Conservation (phyloP, 2,113 vertebrate species). For the Xenopus laevis region DNA sequence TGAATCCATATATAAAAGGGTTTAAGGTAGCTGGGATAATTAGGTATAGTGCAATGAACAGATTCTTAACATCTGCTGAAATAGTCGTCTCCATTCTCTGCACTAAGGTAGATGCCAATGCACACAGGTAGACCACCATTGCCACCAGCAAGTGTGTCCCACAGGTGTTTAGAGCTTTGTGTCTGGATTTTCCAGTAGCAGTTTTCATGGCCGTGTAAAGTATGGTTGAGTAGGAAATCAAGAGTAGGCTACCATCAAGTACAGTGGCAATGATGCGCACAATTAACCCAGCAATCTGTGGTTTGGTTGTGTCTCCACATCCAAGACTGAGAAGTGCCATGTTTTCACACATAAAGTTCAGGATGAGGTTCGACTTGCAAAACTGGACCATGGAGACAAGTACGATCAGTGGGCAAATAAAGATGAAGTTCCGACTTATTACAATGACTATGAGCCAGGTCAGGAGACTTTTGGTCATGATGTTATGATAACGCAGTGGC, state of each 20-base stretch:
- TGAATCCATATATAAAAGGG: too few relatives aligned
- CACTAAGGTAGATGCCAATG: slow-evolving; percentile 64
- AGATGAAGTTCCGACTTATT: not conserved
- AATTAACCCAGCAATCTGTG: slow-evolving; percentile 5
- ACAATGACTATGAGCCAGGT: not conserved
- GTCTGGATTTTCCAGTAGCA: not conserved
- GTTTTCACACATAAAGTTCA: slow-evolving; percentile 57
- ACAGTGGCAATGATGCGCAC: not conserved
- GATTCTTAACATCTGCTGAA: slow-evolving; percentile 1
- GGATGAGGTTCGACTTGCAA: slow-evolving; percentile 50
- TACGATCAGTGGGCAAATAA: not conserved
- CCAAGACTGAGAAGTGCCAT: slow-evolving; percentile 58
- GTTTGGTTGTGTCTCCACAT: slow-evolving; percentile 50
- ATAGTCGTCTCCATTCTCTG: slow-evolving; percentile 48
- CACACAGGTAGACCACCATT: slow-evolving; percentile 41
- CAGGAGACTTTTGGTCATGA: not conserved
- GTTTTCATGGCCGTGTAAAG: not conserved
- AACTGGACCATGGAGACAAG: slow-evolving; percentile 44
- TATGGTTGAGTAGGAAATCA: slow-evolving; percentile 13
- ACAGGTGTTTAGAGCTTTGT: slow-evolving; percentile 13
- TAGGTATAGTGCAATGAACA: slow-evolving; percentile 60
- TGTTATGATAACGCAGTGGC: slow-evolving; percentile 1
- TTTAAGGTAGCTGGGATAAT: slow-evolving; percentile 46
- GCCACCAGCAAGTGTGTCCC: slow-evolving; percentile 58
- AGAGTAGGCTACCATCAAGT: not conserved